Evolutionary conservation across 2,888 invertebrate species (phyloP), one percentile per base, ranked within the genome.

Genomic region (Tethea ocularis): DNA sequence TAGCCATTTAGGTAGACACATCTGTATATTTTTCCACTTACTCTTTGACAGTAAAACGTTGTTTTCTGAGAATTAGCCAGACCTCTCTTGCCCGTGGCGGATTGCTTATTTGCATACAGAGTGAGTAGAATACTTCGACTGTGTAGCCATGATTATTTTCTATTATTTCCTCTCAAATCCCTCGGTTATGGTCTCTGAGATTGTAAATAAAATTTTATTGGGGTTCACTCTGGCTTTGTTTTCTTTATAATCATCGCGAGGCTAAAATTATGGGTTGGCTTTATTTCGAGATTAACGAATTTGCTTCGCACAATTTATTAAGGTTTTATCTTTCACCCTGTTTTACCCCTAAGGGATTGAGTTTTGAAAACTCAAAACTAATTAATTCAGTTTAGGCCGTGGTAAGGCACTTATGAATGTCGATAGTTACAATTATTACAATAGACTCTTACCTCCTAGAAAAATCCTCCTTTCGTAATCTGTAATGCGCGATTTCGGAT

Each of bases 101-200:
- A 81, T 80, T 78, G 78, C 83, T 78, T 75, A 87, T 88, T 88
- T 82, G 83, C 87, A 88, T 87, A 88, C 77, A 87, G 81, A 88
- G 83, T 79, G 80, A 71, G 46, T 17, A 46, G 46, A 75, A 72
- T 75, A 71, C 72, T 77, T 72, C 73, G 71, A 75, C 74, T 66
- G 68, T 64, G 70, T 64, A 71, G 71, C 66, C 76, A 74, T 85
- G 82, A 86, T 87, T 83, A 86, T 86, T 85, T n/a, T 86, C 83
- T 84, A 81, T 86, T 84, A 86, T 85, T 86, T 76, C 72, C 76
- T 68, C 63, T 46, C 51, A 53, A 60, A 64, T 64, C 60, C 51
- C 63, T 46, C 46, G 56, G 60, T 64, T 61, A 60, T 61, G 62
- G 61, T 59, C 56, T 20, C 51, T 53, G 56, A 33, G 61, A 63